phyloP scores from a whole-genome alignment of 2,797 vertebrate genomes.

The Hybognathus amarus region DNA sequence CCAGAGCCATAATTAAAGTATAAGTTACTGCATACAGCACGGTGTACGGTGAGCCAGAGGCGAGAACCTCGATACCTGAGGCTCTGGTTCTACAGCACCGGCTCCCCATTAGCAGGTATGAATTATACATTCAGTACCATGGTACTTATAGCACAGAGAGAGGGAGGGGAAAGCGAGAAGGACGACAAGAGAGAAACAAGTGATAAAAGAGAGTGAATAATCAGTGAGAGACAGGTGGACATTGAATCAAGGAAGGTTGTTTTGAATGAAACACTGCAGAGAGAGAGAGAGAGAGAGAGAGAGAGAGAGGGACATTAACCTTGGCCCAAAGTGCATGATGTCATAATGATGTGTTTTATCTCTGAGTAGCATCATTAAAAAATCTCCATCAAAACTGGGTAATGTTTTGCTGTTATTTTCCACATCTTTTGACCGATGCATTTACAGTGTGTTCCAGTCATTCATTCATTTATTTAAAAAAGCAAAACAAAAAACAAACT shows the following conservation, averaged over 20 bases:
- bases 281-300: not conserved
- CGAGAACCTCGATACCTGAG: constrained; percentile 58
- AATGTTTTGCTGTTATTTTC: not conserved
- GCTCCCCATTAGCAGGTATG: constrained; percentile 68
- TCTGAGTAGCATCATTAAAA: not conserved
- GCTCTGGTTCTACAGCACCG: constrained; percentile 56
- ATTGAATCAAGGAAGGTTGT: not conserved
- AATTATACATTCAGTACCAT: constrained; percentile 68
- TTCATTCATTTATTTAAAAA: too few species aligned
- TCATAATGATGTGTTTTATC: constrained; percentile 23
- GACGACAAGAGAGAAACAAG: constrained; percentile 17
- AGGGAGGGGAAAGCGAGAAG: constrained; percentile 12
- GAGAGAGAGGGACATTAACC: not conserved
- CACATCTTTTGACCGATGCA: not conserved
- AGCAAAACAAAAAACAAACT: too few species aligned
- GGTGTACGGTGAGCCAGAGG: constrained; percentile 59
- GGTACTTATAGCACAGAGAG: constrained; percentile 42
- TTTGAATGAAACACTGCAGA: not conserved
- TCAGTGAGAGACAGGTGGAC: not conserved
- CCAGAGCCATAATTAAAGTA: constrained; percentile 67
- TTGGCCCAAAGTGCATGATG: constrained; percentile 13
- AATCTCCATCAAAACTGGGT: not conserved
- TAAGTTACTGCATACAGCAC: constrained; percentile 63
- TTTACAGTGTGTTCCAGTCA: not conserved
- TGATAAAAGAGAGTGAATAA: constrained; percentile 12